phyloP scores from a whole-genome alignment of 2,888 invertebrate genomes.

The Agapetus fuscipes region DNA sequence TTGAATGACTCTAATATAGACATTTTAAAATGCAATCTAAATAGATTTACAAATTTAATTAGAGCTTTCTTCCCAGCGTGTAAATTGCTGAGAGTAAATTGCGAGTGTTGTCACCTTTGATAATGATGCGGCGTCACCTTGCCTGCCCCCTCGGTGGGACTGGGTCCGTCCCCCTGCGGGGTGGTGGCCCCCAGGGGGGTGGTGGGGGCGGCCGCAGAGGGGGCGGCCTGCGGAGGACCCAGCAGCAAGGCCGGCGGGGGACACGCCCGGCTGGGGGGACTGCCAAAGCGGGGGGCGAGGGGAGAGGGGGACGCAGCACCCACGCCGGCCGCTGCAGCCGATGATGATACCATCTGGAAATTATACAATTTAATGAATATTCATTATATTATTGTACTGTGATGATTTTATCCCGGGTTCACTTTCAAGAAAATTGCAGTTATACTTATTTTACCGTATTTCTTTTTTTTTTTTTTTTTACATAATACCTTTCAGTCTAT shows the following conservation, averaged over 20 bases:
- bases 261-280: slow-evolving; percentile 8
- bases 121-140: slow-evolving; percentile 14
- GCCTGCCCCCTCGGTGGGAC: neutral
- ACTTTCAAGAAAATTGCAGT: too few relatives aligned
- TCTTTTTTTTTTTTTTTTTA: too few relatives aligned
- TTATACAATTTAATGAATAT: slow-evolving; percentile 7
- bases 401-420: too few relatives aligned
- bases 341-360: slow-evolving; percentile 20
- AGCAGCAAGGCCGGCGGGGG: slow-evolving; percentile 9
- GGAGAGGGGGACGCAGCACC: slow-evolving; percentile 12
- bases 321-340: slow-evolving; percentile 17
- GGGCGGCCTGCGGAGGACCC: slow-evolving; percentile 5
- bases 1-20: too few relatives aligned
- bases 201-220: too few relatives aligned
- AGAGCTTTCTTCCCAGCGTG: too few relatives aligned
- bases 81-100: too few relatives aligned
- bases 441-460: too few relatives aligned
- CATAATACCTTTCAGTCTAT: too few relatives aligned
- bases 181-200: neutral
- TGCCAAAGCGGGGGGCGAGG: slow-evolving; percentile 17
- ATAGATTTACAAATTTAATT: too few relatives aligned
- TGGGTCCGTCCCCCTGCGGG: neutral
- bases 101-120: too few relatives aligned
- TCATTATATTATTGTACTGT: neutral
- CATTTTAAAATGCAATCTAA: too few relatives aligned